These are phyloP conservation scores for Marasmarcha lunaedactyla DNA, from an alignment of 2,888 invertebrate species.

Conservation along the genomic window DNA sequence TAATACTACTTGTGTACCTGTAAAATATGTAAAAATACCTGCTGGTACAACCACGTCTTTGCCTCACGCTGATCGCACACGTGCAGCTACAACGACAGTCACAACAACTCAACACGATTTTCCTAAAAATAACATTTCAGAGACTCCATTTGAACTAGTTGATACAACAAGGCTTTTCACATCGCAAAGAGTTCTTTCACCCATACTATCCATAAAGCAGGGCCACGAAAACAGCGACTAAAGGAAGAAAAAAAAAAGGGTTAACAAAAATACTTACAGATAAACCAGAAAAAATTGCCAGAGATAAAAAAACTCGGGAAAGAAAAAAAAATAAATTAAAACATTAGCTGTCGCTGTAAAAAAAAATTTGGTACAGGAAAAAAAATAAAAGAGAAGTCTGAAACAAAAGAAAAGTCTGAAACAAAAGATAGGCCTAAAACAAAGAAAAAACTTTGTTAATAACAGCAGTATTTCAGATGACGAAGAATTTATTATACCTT, in stretches of 20 bases:
- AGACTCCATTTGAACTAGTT: no score
- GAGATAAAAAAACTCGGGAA: conserved; percentile 9
- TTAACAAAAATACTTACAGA: conserved; percentile 17
- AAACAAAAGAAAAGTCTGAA: conserved; percentile 1
- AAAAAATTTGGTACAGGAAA: conserved; percentile 6
- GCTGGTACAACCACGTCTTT: no score
- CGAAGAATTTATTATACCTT: conserved; percentile 8
- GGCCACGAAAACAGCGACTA: conserved; percentile 13
- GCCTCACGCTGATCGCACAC: no score
- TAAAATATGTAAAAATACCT: no score
- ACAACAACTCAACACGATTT: no score
- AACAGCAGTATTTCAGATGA: conserved; percentile 9
- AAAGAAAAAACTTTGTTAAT: conserved; percentile 2
- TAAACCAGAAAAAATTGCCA: conserved; percentile 15
- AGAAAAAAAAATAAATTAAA: conserved; percentile 6
- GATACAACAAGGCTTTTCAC: no score
- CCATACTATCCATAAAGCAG: conserved; percentile 11
- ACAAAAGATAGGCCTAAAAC: conserved; percentile 4
- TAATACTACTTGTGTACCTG: not conserved
- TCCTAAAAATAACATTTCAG: no score
- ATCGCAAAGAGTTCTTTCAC: no score
- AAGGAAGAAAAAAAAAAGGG: conserved; percentile 17
- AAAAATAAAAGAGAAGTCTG: conserved; percentile 3
- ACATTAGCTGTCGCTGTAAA: conserved; percentile 1
- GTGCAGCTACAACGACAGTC: no score